Evolutionary conservation across 2,888 invertebrate genomes (phyloP).

Genomic region (Selenia dentaria): DNA sequence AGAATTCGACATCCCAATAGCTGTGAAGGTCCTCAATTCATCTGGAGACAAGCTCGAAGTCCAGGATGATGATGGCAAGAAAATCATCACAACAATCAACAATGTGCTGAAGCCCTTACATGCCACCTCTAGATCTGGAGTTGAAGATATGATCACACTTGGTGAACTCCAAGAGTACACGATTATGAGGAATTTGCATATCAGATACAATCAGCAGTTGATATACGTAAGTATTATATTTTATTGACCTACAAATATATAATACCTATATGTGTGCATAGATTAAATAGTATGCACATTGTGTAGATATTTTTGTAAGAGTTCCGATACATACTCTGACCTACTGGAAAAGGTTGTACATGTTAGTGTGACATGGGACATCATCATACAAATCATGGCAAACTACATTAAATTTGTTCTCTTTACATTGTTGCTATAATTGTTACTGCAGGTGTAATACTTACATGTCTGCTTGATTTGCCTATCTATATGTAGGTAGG

Average conservation of each 20-base stretch:
- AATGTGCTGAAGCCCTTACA: conserved; percentile 90
- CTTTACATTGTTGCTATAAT: too few species aligned
- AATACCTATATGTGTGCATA: too few species aligned
- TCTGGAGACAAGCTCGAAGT: conserved; percentile 91
- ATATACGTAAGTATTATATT: conserved; percentile 92
- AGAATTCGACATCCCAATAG: conserved; percentile 94
- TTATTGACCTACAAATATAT: not conserved
- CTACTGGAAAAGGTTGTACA: too few species aligned
- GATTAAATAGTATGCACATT: too few species aligned
- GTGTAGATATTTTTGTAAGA: too few species aligned
- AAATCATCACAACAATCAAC: conserved; percentile 84
- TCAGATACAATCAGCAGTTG: conserved; percentile 93
- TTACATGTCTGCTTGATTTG: too few species aligned
- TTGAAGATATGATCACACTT: conserved; percentile 98
- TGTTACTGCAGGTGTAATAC: too few species aligned
- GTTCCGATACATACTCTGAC: too few species aligned
- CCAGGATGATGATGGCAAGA: conserved; percentile 93
- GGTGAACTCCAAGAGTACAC: conserved; percentile 98
- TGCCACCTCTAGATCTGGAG: conserved; percentile 90
- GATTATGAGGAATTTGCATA: conserved; percentile 95
- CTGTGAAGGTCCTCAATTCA: conserved; percentile 91
- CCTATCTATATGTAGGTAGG: too few species aligned
- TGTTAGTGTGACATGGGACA: too few species aligned
- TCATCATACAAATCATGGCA: too few species aligned
- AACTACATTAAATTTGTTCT: too few species aligned